Evolutionary conservation across 1,140 invertebrate species (phyloP), one percentile per base, ranked within the genome.

Genomic region (Arion vulgaris): DNA sequence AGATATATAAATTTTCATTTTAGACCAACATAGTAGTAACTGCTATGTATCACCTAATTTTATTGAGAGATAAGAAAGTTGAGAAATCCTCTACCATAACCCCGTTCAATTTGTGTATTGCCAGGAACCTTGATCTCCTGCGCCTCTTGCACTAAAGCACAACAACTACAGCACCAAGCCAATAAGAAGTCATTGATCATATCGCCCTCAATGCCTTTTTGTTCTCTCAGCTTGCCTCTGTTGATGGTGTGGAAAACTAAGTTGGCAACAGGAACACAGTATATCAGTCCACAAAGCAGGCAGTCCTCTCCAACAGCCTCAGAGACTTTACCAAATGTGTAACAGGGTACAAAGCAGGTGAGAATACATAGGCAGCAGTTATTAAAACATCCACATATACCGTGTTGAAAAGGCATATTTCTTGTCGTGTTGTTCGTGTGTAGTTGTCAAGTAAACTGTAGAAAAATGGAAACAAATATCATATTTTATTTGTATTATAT

Each of bases 341-440:
- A 88, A 76, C 89, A 90, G 4, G 89, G 89, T 1, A 85, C 85
- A 28, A 90, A 82, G 57, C 86, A 90, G 15, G 89, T 83, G 69
- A 88, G 69, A 17, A 90, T 57, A 66, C 88, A 89, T 2, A 89
- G 45, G n/a, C 88, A 86, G 32, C 82, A 78, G 72, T 90, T 87
- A 74, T 88, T 83, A 79, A 89, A 90, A 71, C 88, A 90, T 15
- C 87, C 87, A 66, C 84, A 88, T 17, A 89, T 38, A 4, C 85
- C 82, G 71, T 90, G 85, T 68, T 86, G 81, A 38, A 75, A 75
- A 38, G 4, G 32, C 32, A 39, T 71, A 13, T 4, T 39, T 36
- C n/a, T n/a, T n/a, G n/a, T n/a, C n/a, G n/a, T n/a, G n/a, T n/a
- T n/a, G n/a, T n/a, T n/a, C n/a, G n/a, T n/a, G n/a, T n/a, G n/a